Conservation (phyloP, 2,888 invertebrate genomes). For the Operophtera brumata region DNA sequence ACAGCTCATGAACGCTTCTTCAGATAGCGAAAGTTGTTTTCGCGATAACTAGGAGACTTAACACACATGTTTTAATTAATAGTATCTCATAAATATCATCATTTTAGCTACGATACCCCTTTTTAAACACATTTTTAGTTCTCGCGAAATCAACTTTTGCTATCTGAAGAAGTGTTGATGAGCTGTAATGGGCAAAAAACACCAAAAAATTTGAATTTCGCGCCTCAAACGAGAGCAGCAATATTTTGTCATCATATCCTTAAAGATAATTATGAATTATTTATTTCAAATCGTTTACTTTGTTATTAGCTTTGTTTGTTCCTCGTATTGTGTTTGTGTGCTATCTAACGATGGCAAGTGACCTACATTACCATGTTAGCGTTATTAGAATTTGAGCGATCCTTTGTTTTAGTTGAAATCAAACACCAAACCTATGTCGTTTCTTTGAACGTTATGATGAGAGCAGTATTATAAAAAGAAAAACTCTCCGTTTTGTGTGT, state of each 20-base stretch:
- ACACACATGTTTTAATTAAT: too few relatives aligned
- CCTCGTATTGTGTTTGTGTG: slow-evolving; percentile 31
- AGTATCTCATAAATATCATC: too few relatives aligned
- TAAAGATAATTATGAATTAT: neutral
- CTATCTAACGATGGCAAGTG: slow-evolving; percentile 41
- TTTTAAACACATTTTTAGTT: too few relatives aligned
- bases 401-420: slow-evolving; percentile 14
- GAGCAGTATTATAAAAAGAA: slow-evolving; percentile 21
- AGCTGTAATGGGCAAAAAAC: too few relatives aligned
- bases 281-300: slow-evolving; percentile 10
- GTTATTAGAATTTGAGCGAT: slow-evolving; percentile 25
- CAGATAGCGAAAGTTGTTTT: too few relatives aligned
- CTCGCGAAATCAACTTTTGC: too few relatives aligned
- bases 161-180: too few relatives aligned
- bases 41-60: too few relatives aligned
- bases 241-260: neutral
- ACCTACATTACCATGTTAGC: slow-evolving; percentile 43
- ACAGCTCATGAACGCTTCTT: too few relatives aligned
- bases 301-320: slow-evolving; percentile 39
- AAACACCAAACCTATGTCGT: slow-evolving; percentile 7
- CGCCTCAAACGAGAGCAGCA: too few relatives aligned
- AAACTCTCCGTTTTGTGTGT: slow-evolving; percentile 19
- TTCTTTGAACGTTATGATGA: slow-evolving; percentile 7
- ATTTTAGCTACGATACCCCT: too few relatives aligned
- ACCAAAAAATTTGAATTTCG: too few relatives aligned